Percentiles rank a stretch among this genome's conserved stretches.
phyloP scores from a whole-genome alignment of 2,797 vertebrate genomes.

The Pempheris klunzingeri region DNA sequence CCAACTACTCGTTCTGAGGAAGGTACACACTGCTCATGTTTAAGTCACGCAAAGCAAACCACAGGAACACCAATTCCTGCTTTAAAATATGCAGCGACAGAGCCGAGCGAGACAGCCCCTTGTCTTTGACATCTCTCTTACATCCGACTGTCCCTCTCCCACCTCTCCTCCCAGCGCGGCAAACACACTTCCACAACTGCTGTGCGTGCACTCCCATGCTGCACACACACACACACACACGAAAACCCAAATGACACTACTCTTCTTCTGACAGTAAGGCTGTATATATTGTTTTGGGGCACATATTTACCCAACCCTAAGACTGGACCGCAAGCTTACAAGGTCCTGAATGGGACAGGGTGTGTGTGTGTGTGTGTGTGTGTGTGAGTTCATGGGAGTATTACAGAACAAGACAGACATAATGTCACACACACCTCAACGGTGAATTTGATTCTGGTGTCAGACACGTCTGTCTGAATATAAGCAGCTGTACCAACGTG shows the following conservation, averaged over 20 bases:
- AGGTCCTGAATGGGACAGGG: slow-evolving; percentile 7
- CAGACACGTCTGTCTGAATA: not conserved
- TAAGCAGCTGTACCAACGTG: not conserved
- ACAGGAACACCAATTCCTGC: slow-evolving; percentile 33
- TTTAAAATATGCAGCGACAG: slow-evolving; percentile 59
- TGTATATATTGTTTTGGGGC: slow-evolving; percentile 56
- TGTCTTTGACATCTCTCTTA: slow-evolving; percentile 57
- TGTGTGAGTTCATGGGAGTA: not conserved
- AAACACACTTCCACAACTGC: slow-evolving; percentile 36
- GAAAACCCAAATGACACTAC: slow-evolving; percentile 35
- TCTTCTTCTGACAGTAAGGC: no score
- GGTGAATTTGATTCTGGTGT: not conserved
- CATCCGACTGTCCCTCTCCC: slow-evolving; percentile 23
- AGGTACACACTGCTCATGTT: slow-evolving; percentile 48
- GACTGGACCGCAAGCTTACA: slow-evolving; percentile 20
- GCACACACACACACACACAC: not conserved
- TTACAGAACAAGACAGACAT: slow-evolving; percentile 3
- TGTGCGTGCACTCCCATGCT: slow-evolving; percentile 32
- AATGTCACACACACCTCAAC: not conserved
- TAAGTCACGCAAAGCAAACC: slow-evolving; percentile 63
- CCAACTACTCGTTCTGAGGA: slow-evolving; percentile 31
- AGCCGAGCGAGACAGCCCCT: slow-evolving; percentile 36
- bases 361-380: slow-evolving; percentile 8
- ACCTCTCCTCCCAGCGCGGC: slow-evolving; percentile 1
- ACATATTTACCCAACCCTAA: slow-evolving; percentile 55